Percentiles rank a stretch among this genome's conserved stretches.
These are phyloP conservation scores for Engraulis encrasicolus DNA, from an alignment of 2,113 vertebrate species.

Conservation along the genomic window DNA sequence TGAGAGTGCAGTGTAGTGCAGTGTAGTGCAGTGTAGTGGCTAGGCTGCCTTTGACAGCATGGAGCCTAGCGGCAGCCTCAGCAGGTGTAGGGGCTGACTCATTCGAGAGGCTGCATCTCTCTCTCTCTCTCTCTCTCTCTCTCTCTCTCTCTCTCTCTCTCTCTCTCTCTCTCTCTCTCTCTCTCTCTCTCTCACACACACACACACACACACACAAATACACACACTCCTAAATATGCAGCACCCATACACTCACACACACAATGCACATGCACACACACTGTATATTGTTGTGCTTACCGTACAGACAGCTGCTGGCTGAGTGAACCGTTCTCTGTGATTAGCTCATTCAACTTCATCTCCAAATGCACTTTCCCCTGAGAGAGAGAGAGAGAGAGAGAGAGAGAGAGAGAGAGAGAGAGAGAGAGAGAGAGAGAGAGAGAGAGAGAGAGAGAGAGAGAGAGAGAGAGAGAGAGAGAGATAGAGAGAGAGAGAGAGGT, in stretches of 20 bases:
- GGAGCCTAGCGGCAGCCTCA: not conserved
- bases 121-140: too few species aligned
- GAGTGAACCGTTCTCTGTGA: slow-evolving; percentile 91
- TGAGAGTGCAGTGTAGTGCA: not conserved
- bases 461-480: not conserved
- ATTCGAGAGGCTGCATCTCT: not conserved
- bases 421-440: not conserved
- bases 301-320: slow-evolving; percentile 92
- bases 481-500: not conserved
- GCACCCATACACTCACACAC: too few species aligned
- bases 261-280: too few species aligned
- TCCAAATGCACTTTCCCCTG: slow-evolving; percentile 98
- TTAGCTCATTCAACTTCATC: slow-evolving; percentile 94
- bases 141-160: too few species aligned
- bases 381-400: slow-evolving; percentile 35
- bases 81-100: not conserved
- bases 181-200: too few species aligned
- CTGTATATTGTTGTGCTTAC: too few species aligned
- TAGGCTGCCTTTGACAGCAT: not conserved
- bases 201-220: not conserved
- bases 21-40: too few species aligned
- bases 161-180: too few species aligned
- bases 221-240: not conserved
- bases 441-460: not conserved
- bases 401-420: slow-evolving; percentile 19